Evolutionary conservation across 2,888 invertebrate genomes (phyloP).

Genomic region (Agonopterix subpropinquella): DNA sequence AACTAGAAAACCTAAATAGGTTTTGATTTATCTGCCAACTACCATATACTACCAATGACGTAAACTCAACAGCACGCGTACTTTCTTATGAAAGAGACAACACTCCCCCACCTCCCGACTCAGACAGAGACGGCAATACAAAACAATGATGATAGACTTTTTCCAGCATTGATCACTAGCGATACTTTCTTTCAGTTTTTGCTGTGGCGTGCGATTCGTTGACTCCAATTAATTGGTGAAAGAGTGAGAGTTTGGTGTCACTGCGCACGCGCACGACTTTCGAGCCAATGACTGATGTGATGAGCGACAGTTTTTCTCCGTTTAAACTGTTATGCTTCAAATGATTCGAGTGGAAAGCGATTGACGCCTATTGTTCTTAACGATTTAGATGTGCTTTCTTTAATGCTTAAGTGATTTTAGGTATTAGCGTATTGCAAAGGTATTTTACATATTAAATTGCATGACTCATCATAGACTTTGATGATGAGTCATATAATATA

Average conservation of each 20-base stretch:
- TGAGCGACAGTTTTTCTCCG: slow-evolving; percentile 57
- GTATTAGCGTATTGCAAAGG: not conserved
- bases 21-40: slow-evolving; percentile 8
- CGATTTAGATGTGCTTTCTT: slow-evolving; percentile 5
- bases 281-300: slow-evolving; percentile 53
- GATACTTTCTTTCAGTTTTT: slow-evolving; percentile 65
- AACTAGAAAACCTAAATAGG: not conserved
- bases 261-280: slow-evolving; percentile 38
- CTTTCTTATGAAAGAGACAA: slow-evolving; percentile 61
- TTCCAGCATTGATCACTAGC: slow-evolving; percentile 42
- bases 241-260: slow-evolving; percentile 57
- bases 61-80: slow-evolving; percentile 53
- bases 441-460: too few species aligned
- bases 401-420: slow-evolving; percentile 4
- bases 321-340: slow-evolving; percentile 53
- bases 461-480: too few species aligned
- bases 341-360: slow-evolving; percentile 46
- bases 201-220: slow-evolving; percentile 26
- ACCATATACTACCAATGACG: slow-evolving; percentile 49
- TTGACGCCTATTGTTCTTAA: not conserved
- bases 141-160: slow-evolving; percentile 54
- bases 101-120: slow-evolving; percentile 12
- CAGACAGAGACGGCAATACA: slow-evolving; percentile 41
- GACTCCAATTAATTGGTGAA: slow-evolving; percentile 45
- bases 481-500: too few species aligned